Evolutionary conservation across 2,797 vertebrate genomes (phyloP).

Genomic region (Hybognathus amarus): DNA sequence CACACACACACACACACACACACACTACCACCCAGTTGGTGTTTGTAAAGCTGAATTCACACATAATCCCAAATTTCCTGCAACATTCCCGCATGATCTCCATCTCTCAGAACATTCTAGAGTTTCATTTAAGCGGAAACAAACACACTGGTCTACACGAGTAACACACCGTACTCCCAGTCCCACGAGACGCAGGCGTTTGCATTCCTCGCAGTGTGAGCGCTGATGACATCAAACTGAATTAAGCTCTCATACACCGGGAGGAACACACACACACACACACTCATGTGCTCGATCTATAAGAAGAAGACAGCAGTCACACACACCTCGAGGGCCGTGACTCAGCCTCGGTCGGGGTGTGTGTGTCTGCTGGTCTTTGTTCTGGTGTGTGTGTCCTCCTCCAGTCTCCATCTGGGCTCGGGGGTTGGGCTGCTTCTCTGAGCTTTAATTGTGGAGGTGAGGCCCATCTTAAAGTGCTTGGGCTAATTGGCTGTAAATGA

Average conservation of each 20-base stretch:
- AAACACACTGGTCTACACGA: slow-evolving; percentile 19
- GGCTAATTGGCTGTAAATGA: slow-evolving; percentile 81
- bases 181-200: not conserved
- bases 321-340: not conserved
- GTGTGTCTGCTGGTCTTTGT: slow-evolving; percentile 30
- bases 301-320: slow-evolving; percentile 3
- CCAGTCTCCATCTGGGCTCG: slow-evolving; percentile 59
- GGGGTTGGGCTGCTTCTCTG: slow-evolving; percentile 40
- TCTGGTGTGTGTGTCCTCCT: slow-evolving; percentile 6
- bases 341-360: not conserved
- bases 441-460: slow-evolving; percentile 71
- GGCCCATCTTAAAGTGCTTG: slow-evolving; percentile 67
- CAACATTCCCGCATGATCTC: slow-evolving; percentile 54
- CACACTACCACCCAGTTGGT: slow-evolving; percentile 6
- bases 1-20: slow-evolving; percentile 21
- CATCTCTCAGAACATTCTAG: slow-evolving; percentile 24
- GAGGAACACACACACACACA: not conserved
- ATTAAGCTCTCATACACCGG: not conserved
- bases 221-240: slow-evolving; percentile 13
- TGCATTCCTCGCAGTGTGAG: slow-evolving; percentile 3
- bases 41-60: slow-evolving; percentile 16
- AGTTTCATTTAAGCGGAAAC: not conserved
- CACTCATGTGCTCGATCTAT: not conserved
- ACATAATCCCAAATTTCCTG: slow-evolving; percentile 63
- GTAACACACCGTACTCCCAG: not conserved